Percentiles rank a stretch among this genome's conserved stretches.
Conservation (phyloP, 2,113 vertebrate genomes). For the Dissostichus mawsoni region DNA sequence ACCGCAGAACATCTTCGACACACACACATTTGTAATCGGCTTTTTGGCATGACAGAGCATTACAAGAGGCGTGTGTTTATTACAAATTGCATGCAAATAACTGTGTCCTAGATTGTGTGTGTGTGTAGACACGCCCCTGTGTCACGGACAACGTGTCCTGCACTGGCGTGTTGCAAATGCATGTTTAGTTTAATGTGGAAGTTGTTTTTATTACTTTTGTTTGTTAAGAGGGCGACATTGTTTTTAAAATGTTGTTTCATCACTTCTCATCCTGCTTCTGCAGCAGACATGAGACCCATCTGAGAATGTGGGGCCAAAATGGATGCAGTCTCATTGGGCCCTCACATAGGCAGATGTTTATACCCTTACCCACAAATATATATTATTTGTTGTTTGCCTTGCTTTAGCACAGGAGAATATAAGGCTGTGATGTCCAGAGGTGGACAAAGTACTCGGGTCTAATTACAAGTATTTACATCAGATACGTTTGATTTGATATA, state of each 20-base stretch:
- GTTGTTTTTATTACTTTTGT: background rate
- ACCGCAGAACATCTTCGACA: conserved; percentile 17
- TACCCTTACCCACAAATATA: background rate
- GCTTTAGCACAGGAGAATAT: background rate
- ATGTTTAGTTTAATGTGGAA: background rate
- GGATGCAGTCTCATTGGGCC: conserved; percentile 45
- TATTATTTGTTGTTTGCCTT: background rate
- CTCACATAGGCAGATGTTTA: background rate
- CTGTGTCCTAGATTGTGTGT: background rate
- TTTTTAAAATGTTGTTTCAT: background rate
- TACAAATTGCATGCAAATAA: background rate
- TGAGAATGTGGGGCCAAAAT: conserved; percentile 53
- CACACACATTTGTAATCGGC: no score
- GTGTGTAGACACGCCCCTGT: conserved; percentile 65
- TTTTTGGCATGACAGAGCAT: background rate
- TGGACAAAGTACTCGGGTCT: no score
- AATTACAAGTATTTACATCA: no score
- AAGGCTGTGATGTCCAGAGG: background rate
- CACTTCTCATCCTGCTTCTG: conserved; percentile 11
- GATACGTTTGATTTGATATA: no score
- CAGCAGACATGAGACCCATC: conserved; percentile 12
- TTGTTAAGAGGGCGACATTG: background rate
- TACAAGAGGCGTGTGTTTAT: background rate
- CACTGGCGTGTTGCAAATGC: conserved; percentile 7
- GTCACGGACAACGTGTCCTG: conserved; percentile 25